Evolutionary conservation across 2,888 invertebrate species (phyloP), one percentile per base, ranked within the genome.

Genomic region (Eristalinus sepulchralis): DNA sequence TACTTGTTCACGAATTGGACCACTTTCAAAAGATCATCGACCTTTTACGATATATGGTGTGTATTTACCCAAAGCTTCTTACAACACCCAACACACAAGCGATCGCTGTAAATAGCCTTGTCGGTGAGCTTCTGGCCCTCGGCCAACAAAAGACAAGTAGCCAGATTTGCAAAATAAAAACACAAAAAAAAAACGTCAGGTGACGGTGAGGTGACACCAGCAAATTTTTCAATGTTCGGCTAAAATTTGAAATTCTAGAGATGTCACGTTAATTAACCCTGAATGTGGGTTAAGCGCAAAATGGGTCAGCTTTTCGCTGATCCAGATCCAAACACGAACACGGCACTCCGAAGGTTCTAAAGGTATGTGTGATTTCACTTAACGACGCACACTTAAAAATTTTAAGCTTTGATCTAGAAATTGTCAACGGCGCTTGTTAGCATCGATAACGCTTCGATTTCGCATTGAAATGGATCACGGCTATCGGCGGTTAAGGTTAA

Each of bases 21-120:
- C 17, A n/a, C 27, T 76, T 47, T 73, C 22, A 17, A 59, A 39
- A 83, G 83, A 83, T 83, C 83, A 83, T 78, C 63, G 83, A 83
- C 78, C 78, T 72, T 78, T 72, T 62, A 22, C 66, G 77, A 39
- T 72, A 53, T 59, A 71, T 77, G 57, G 17, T 31, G 60, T 39
- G 24, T 10, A 75, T 27, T 70, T 75, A 9, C 36, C 39, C 1
- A 60, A 71, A 77, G 66, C 60, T 66, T 24, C 8, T 60, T 57
- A 47, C 67, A 67, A 34, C 36, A 36, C 33, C 8, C 17, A 8
- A 47, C 47, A 47, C 47, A 47, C 47, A 17, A 47, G 17, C 5
- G 17, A 47, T 8, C 47, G 17, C 34, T 77, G 60, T 67, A 66
- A 72, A 76, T 70, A 82, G 71, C 10, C 71, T 64, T 72, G 47